A percentile compares a stretch with the other conserved stretches of the same genome.
These are phyloP conservation scores for Crax fasciolata DNA, from an alignment of 2,797 vertebrate genomes.

Conservation along the genomic window DNA sequence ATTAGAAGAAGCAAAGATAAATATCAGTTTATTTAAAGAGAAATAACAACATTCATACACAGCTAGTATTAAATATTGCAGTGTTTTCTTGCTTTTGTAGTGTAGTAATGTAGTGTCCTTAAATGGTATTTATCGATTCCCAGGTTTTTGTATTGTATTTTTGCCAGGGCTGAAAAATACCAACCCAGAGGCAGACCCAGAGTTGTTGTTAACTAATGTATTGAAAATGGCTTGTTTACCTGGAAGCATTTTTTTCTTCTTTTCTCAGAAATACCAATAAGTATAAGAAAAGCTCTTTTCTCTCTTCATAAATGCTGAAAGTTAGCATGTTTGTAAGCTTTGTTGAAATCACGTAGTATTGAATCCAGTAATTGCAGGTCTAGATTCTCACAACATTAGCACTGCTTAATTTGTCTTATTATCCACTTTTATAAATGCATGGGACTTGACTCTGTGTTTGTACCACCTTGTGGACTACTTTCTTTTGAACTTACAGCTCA, in stretches of 20 bases:
- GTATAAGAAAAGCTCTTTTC: background rate
- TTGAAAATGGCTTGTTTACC: background rate
- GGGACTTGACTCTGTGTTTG: background rate
- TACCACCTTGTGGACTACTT: background rate
- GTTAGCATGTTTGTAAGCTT: background rate
- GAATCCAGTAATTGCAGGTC: background rate
- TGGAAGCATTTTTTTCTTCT: background rate
- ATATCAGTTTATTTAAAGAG: background rate
- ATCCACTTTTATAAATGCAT: background rate
- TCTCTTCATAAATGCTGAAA: background rate
- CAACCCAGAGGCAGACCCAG: background rate
- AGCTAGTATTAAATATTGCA: background rate
- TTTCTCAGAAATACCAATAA: background rate
- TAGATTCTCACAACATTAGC: background rate
- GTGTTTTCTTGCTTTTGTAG: background rate
- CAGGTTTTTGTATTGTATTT: background rate
- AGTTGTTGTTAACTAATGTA: background rate
- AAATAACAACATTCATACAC: background rate
- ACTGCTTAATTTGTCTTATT: background rate
- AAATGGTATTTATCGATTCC: background rate
- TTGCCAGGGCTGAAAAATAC: background rate
- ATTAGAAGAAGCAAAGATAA: background rate
- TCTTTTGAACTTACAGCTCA: background rate
- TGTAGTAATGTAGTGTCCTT: background rate
- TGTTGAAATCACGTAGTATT: background rate